A percentile compares a stretch with the other conserved stretches of the same genome.
Conservation (phyloP, 2,888 invertebrate species). For the Drosophila limbata region DNA sequence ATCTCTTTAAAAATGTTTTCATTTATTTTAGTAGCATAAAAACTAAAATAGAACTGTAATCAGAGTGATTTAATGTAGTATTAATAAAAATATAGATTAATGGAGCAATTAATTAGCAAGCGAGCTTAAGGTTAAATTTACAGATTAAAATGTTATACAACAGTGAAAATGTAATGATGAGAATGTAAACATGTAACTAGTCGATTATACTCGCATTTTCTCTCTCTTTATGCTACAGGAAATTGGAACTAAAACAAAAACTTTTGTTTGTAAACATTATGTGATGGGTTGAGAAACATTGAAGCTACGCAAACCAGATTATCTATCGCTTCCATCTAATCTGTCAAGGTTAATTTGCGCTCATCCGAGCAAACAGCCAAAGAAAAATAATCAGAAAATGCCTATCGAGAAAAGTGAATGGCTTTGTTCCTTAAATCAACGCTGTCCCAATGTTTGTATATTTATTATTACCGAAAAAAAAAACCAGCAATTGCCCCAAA, state of each 20-base stretch:
- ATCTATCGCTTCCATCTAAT: conserved; percentile 54
- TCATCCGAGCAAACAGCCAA: conserved; percentile 42
- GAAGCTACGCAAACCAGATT: conserved; percentile 13
- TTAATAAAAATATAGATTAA: no score
- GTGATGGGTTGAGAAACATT: conserved; percentile 21
- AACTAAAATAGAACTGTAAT: no score
- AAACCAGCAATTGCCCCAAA: conserved; percentile 22
- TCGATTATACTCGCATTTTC: neutral
- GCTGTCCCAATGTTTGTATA: conserved; percentile 16
- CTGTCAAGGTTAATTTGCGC: conserved; percentile 72
- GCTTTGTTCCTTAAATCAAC: conserved; percentile 27
- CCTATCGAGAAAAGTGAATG: conserved; percentile 29
- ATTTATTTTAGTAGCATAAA: no score
- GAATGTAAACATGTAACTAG: neutral
- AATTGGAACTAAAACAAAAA: conserved; percentile 2
- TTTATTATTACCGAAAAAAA: conserved; percentile 12
- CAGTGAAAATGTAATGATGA: neutral
- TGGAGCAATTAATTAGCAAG: neutral
- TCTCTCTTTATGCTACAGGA: neutral
- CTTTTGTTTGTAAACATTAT: conserved; percentile 49
- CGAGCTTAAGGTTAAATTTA: neutral
- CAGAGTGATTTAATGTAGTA: no score
- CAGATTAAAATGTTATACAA: neutral
- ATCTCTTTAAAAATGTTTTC: no score
- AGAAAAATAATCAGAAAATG: conserved; percentile 50